Percentiles rank a stretch among this genome's conserved stretches.
phyloP scores from a whole-genome alignment of 37 sponge, comb jelly and placozoan species.

The Cliona cf. orientalis region DNA sequence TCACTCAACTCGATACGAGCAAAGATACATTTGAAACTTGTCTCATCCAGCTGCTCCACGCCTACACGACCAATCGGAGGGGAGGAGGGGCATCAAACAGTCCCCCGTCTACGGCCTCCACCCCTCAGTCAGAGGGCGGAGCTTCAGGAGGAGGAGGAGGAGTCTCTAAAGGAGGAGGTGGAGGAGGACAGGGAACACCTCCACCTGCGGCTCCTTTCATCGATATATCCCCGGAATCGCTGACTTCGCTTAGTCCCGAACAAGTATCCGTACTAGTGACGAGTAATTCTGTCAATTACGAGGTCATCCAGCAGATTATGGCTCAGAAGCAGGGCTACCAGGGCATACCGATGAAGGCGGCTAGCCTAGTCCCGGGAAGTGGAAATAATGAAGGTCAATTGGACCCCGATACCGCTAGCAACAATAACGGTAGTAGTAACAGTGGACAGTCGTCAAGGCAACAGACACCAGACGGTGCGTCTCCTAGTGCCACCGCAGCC shows the following conservation, averaged over 20 bases:
- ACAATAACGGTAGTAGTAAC: too few species aligned
- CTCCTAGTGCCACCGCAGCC: too few species aligned
- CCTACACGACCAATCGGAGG: constrained; percentile 4
- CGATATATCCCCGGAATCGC: constrained; percentile 57
- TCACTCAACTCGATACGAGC: constrained; percentile 27
- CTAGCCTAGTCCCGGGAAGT: not conserved
- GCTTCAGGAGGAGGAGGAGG: too few species aligned
- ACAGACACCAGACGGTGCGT: not conserved
- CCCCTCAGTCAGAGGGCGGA: not conserved
- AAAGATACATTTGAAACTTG: constrained; percentile 56
- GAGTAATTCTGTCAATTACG: constrained; percentile 76
- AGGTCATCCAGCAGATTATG: constrained; percentile 72
- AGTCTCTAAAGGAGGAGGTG: too few species aligned
- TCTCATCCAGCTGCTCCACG: constrained; percentile 29
- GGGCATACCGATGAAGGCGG: too few species aligned
- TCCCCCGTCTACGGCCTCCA: not conserved
- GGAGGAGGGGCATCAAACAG: not conserved
- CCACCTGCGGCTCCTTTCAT: not conserved
- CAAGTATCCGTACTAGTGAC: constrained; percentile 66
- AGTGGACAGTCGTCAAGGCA: too few species aligned
- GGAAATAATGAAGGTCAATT: not conserved
- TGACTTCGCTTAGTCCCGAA: constrained; percentile 61
- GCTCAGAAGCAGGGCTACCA: constrained; percentile 23
- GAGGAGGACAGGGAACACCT: not conserved
- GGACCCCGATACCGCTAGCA: too few species aligned